A percentile compares a stretch with the other conserved stretches of the same genome.
These are phyloP conservation scores for Todus mexicanus DNA, from an alignment of 2,797 vertebrate genomes.

Conservation along the genomic window DNA sequence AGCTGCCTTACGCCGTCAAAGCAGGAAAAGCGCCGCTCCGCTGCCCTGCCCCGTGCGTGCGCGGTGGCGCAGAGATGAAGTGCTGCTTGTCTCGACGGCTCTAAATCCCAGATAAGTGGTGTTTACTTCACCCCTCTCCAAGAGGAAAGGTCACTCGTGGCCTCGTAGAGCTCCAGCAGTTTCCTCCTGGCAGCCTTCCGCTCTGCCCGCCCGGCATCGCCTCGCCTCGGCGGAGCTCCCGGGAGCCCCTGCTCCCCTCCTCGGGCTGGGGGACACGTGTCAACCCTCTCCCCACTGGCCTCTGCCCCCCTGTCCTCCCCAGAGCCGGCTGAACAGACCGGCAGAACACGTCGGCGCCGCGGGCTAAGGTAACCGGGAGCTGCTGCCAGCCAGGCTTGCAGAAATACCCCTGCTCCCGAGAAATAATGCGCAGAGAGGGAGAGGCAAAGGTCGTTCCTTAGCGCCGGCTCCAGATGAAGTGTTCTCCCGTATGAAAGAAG, in stretches of 20 bases:
- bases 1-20: not conserved
- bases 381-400: not conserved
- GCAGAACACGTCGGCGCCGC: not conserved
- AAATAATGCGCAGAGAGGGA: not conserved
- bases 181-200: not conserved
- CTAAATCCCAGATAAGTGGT: not conserved
- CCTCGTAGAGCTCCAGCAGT: not conserved
- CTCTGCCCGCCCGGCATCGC: not conserved
- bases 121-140: conserved; percentile 13
- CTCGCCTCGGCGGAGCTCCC: not conserved
- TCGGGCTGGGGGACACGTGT: not conserved
- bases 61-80: not conserved
- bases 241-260: not conserved
- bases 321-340: not conserved
- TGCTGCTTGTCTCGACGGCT: not conserved
- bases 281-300: not conserved
- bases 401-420: not conserved
- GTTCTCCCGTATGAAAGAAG: not conserved
- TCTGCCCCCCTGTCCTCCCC: not conserved
- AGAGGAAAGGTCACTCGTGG: conserved; percentile 18
- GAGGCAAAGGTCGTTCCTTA: not conserved
- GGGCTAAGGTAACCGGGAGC: not conserved
- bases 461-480: not conserved
- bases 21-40: not conserved
- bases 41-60: not conserved